These are phyloP conservation scores for Pristionchus fissidentatus DNA, from an alignment of 2,888 invertebrate genomes.

Conservation along the genomic window DNA sequence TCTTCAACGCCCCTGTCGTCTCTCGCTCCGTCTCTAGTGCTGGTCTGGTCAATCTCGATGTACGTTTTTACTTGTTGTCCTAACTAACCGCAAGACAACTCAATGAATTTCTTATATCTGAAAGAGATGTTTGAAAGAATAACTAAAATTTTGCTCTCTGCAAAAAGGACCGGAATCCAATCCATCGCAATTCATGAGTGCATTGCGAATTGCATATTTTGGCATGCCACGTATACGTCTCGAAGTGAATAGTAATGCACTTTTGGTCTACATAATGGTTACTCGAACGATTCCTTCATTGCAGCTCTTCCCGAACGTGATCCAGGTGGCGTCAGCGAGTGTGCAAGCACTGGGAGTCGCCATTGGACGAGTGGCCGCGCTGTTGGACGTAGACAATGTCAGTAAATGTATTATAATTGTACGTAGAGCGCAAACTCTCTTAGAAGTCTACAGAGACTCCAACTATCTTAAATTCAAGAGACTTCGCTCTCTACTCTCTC, in stretches of 20 bases:
- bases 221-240: too few species aligned
- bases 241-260: too few species aligned
- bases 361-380: not conserved
- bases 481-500: too few species aligned
- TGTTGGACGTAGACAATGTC: not conserved
- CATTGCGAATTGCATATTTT: too few species aligned
- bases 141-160: too few species aligned
- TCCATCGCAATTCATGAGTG: too few species aligned
- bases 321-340: not conserved
- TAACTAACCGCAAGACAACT: not conserved
- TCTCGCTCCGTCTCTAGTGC: not conserved
- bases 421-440: too few species aligned
- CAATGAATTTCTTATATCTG: not conserved
- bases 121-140: too few species aligned
- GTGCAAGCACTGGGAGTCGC: not conserved
- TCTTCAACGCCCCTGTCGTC: conserved; percentile 27
- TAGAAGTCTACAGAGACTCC: not conserved
- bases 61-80: not conserved
- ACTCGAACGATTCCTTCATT: not conserved
- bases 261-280: too few species aligned
- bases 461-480: too few species aligned
- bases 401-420: not conserved
- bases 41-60: conserved; percentile 19
- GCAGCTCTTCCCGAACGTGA: conserved; percentile 29
- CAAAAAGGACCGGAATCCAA: too few species aligned